Base-by-base conservation (phyloP, 2,113 vertebrate genomes). In the Paracanthobrama guichenoti region DNA sequence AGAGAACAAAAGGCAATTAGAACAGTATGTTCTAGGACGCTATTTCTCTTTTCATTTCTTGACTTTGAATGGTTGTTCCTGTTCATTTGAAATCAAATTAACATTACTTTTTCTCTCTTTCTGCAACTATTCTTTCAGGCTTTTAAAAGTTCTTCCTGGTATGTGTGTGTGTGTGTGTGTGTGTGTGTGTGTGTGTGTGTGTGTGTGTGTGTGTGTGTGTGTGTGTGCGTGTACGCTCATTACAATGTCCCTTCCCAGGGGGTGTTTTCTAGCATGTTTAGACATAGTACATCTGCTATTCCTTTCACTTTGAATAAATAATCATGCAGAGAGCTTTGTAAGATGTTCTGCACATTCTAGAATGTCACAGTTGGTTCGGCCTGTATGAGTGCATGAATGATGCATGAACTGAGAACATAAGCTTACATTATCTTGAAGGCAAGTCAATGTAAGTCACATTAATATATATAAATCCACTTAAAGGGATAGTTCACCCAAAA, bases 21-120 rank as follows among this genome's bases (percentile, higher is more conserved):
- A 90, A 93, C 92, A 89, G 44, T 16, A 26, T 89, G 91, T 94
- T 90, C 92, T 83, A n/a, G 78, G 28, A 85, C 74, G 79, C 62
- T 72, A 89, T 84, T 59, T 39, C 72, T 64, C 14, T 57, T 22
- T 46, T 76, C 24, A 44, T 75, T 85, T 35, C 35, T 22, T 85
- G 22, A 88, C 77, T 79, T 85, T 77, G 78, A 88, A 82, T 57
- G n/a, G 53, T 78, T 14, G 24, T 20, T 48, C 78, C 50, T 71
- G 48, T 81, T 73, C 82, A 71, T 72, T 77, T 50, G 79, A 84
- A 86, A 44, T 11, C 69, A 78, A 55, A 80, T 89, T 79, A 81
- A 48, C 74, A 85, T 85, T 28, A 60, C 28, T 7, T 66, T 79
- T 64, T 81, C 55, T 69, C 13, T 26, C 72, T 18, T 87, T 84